Conservation (phyloP, 2,888 invertebrate species). For the Hirtodrosophila alboralis region DNA sequence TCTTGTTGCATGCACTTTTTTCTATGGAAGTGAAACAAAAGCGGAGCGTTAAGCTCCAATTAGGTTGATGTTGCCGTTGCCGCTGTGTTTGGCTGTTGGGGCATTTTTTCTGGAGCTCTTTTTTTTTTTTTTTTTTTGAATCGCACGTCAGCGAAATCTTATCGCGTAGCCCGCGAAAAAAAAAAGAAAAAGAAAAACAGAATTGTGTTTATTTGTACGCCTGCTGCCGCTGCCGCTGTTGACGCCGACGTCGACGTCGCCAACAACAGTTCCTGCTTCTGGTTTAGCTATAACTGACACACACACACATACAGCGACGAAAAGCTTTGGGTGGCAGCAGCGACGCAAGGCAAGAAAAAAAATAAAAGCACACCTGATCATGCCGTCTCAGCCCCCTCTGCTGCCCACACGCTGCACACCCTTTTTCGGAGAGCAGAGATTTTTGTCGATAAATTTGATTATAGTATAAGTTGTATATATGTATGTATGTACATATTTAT, state of each 20-base stretch:
- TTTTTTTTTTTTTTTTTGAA: no score
- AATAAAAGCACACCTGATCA: conserved; percentile 69
- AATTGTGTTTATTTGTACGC: conserved; percentile 73
- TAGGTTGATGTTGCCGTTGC: conserved; percentile 52
- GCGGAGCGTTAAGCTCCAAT: conserved; percentile 78
- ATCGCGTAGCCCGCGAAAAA: conserved; percentile 54
- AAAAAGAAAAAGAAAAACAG: conserved; percentile 51
- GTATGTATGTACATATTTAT: conserved; percentile 4
- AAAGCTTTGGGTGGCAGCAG: conserved; percentile 9
- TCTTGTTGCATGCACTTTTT: conserved; percentile 76
- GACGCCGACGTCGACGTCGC: conserved; percentile 18
- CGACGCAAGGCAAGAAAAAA: conserved; percentile 30
- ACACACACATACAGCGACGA: conserved; percentile 20
- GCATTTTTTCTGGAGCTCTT: conserved; percentile 38
- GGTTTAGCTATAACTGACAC: conserved; percentile 55
- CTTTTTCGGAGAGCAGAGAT: conserved; percentile 42
- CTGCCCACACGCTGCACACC: no score
- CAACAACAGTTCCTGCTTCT: conserved; percentile 79
- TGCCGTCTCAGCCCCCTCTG: conserved; percentile 28
- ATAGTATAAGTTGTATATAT: conserved; percentile 19
- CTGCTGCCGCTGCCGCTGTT: conserved; percentile 32
- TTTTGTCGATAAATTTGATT: conserved; percentile 56
- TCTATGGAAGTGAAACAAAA: conserved; percentile 78
- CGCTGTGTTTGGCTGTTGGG: conserved; percentile 39
- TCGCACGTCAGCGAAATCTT: conserved; percentile 79